Evolutionary conservation across 2,888 invertebrate genomes (phyloP).

Genomic region (Microplitis manilae): DNA sequence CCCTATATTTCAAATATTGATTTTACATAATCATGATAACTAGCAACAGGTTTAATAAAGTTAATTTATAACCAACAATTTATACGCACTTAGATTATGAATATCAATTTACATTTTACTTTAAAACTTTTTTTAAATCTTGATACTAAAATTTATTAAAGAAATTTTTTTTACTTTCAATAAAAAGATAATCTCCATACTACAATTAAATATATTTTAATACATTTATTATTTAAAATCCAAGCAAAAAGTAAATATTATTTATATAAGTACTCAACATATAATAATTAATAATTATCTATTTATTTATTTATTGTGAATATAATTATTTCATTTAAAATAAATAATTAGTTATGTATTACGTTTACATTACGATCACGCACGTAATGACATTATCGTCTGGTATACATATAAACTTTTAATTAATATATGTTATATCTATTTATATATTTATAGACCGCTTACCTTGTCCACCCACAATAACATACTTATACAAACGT

Average conservation of each 20-base stretch:
- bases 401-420: constrained; percentile 6
- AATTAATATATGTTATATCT: background rate
- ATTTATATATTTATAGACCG: background rate
- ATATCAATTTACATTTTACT: too few species aligned
- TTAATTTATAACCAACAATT: too few species aligned
- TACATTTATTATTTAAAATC: background rate
- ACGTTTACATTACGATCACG: constrained; percentile 6
- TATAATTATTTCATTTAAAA: background rate
- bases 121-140: too few species aligned
- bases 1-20: too few species aligned
- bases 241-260: background rate
- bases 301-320: background rate
- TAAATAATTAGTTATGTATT: background rate
- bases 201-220: background rate
- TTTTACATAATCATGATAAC: too few species aligned
- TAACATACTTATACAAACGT: background rate
- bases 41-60: too few species aligned
- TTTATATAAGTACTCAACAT: background rate
- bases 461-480: constrained; percentile 4
- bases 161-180: background rate
- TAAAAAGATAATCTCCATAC: too few species aligned
- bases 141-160: background rate
- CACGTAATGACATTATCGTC: background rate
- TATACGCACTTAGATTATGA: too few species aligned
- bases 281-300: background rate